phyloP scores from a whole-genome alignment of 2,797 vertebrate species.

The Enteromius radiatus region DNA sequence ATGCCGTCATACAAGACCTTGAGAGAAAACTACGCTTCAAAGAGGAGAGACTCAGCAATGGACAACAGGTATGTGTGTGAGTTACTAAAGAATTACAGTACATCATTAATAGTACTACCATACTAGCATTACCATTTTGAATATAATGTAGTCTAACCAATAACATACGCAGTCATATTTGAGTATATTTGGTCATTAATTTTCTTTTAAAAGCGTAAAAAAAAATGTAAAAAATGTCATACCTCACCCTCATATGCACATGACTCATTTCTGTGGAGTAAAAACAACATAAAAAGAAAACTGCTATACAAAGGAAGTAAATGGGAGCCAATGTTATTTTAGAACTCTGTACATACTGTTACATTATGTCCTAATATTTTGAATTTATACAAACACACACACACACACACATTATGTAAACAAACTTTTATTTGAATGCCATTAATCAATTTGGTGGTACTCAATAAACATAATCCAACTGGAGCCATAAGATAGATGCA shows the following conservation, averaged over 20 bases:
- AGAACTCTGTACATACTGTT: not conserved
- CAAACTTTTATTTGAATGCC: no score
- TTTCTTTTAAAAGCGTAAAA: not conserved
- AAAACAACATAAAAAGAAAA: not conserved
- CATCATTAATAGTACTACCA: slow-evolving; percentile 57
- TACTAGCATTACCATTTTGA: slow-evolving; percentile 13
- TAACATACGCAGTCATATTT: slow-evolving; percentile 3
- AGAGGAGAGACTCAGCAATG: slow-evolving; percentile 94
- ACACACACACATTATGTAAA: no score
- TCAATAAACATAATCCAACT: not conserved
- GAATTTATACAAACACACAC: not conserved
- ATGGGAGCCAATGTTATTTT: not conserved
- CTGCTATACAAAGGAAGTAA: not conserved
- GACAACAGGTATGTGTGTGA: slow-evolving; percentile 77
- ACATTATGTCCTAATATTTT: not conserved
- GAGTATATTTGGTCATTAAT: not conserved
- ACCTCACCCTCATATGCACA: not conserved
- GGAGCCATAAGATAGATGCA: not conserved
- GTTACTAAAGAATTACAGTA: slow-evolving; percentile 35
- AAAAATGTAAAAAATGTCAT: not conserved
- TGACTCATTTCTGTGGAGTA: not conserved
- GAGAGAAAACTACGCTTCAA: slow-evolving; percentile 98
- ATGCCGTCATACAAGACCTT: slow-evolving; percentile 97
- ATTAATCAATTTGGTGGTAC: no score
- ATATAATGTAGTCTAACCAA: not conserved